Conservation (phyloP, 2,113 vertebrate genomes). For the Megaptera novaeangliae region DNA sequence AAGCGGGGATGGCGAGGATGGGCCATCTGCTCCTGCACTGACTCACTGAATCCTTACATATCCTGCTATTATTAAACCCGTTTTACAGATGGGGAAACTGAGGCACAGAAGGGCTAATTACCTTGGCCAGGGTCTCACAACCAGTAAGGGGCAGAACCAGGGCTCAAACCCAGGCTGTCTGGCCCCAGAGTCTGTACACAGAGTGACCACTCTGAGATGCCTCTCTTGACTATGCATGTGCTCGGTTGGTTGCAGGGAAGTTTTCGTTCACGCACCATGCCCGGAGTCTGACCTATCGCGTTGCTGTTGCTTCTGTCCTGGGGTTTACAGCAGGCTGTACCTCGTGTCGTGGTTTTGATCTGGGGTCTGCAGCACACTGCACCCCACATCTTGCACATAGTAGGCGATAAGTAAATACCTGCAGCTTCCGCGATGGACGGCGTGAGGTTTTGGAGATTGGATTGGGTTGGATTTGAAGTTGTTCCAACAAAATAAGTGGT, state of each 20-base stretch:
- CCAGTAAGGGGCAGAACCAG: neutral
- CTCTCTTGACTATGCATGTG: rapidly evolving
- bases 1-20: neutral
- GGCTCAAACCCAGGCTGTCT: neutral
- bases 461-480: neutral
- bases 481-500: neutral
- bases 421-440: neutral
- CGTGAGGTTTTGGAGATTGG: neutral
- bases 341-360: neutral
- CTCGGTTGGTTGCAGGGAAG: rapidly evolving
- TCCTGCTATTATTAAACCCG: neutral
- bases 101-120: neutral
- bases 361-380: neutral
- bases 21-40: neutral
- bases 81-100: neutral
- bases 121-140: neutral
- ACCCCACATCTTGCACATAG: neutral
- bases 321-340: rapidly evolving
- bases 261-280: rapidly evolving
- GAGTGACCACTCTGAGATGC: rapidly evolving
- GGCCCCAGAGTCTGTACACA: rapidly evolving
- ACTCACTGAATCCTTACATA: neutral
- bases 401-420: neutral
- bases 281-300: rapidly evolving
- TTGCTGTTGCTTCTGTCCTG: neutral